Percentiles rank a stretch among this genome's conserved stretches.
phyloP scores from a whole-genome alignment of 2,888 invertebrate species.

The Serripes groenlandicus region DNA sequence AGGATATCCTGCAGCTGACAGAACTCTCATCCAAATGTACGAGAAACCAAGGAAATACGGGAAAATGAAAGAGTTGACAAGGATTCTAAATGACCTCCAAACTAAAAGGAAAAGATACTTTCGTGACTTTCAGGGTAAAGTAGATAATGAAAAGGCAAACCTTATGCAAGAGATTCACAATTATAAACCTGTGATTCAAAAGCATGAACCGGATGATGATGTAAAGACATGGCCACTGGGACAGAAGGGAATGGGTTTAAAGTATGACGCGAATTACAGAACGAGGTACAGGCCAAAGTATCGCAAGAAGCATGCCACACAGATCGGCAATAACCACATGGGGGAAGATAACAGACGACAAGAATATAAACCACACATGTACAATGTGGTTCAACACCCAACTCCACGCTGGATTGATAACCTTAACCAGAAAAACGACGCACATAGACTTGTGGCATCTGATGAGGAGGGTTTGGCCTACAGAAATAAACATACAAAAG shows the following conservation, averaged over 20 bases:
- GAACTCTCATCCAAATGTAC: slow-evolving; percentile 45
- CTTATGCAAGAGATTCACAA: background rate
- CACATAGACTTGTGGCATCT: slow-evolving; percentile 40
- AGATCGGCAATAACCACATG: background rate
- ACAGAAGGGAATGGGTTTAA: background rate
- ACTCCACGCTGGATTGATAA: slow-evolving; percentile 66
- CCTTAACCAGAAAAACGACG: slow-evolving; percentile 56
- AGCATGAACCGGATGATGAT: background rate
- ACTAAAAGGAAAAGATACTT: slow-evolving; percentile 14
- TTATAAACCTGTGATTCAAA: background rate
- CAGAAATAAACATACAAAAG: slow-evolving; percentile 6
- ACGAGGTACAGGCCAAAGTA: slow-evolving; percentile 1
- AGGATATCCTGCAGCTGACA: slow-evolving; percentile 61
- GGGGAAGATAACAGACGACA: background rate
- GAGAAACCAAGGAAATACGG: slow-evolving; percentile 24
- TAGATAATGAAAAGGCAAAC: background rate
- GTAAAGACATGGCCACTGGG: slow-evolving; percentile 43
- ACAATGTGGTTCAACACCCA: slow-evolving; percentile 30
- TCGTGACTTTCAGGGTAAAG: background rate
- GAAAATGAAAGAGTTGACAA: slow-evolving; percentile 17
- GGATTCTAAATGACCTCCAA: slow-evolving; percentile 14
- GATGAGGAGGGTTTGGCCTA: slow-evolving; percentile 53
- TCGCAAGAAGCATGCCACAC: slow-evolving; percentile 2
- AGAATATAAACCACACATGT: slow-evolving; percentile 6
- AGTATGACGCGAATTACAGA: background rate